Evolutionary conservation across 2,113 vertebrate species (phyloP).

Genomic region (Larimichthys crocea): DNA sequence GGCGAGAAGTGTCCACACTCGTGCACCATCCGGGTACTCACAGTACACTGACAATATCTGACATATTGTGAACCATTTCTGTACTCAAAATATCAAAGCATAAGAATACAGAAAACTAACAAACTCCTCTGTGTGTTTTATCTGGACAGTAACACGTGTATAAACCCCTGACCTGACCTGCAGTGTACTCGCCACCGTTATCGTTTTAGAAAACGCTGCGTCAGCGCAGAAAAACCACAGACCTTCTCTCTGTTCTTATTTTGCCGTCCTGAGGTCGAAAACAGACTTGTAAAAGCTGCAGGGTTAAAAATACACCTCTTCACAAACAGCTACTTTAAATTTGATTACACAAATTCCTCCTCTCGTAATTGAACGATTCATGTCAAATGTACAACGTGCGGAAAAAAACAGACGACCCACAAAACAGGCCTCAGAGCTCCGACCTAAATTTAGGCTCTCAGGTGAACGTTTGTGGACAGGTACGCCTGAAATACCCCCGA

Average conservation of each 20-base stretch:
- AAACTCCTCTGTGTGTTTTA: neutral
- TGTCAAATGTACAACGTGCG: slow-evolving; percentile 3
- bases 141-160: neutral
- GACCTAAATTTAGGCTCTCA: slow-evolving; percentile 45
- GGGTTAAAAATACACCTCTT: slow-evolving; percentile 40
- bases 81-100: too few species aligned
- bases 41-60: too few species aligned
- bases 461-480: slow-evolving; percentile 45
- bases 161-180: neutral
- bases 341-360: neutral
- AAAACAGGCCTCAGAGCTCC: slow-evolving; percentile 5
- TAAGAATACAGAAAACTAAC: too few species aligned
- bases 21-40: too few species aligned
- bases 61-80: too few species aligned
- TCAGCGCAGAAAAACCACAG: neutral
- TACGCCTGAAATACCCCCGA: slow-evolving; percentile 49
- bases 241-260: slow-evolving; percentile 17
- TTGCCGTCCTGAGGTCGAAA: neutral
- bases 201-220: neutral
- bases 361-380: neutral
- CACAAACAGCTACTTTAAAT: slow-evolving; percentile 22
- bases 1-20: too few species aligned
- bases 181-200: neutral
- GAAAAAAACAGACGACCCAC: slow-evolving; percentile 5
- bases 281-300: slow-evolving; percentile 28